Base-by-base conservation (phyloP, 1,140 invertebrate species). In the Bombus pyrosoma region DNA sequence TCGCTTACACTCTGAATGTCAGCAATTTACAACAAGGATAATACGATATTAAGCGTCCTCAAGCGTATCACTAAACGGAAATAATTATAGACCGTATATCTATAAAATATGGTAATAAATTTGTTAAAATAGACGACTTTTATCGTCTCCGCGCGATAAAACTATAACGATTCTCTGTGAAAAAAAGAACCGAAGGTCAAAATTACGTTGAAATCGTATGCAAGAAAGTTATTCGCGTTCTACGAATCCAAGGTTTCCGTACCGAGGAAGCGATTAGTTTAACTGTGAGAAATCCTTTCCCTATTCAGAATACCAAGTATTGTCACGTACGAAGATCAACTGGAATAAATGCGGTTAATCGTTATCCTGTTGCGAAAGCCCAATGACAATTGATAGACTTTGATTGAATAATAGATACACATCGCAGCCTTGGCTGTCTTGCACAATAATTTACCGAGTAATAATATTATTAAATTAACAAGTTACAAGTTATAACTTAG, bases 191-290 rank as follows among this genome's bases (percentile, higher is more conserved):
- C 79, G 69, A 81, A 81, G 47, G 79, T 1, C n/a, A 25, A 39
- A 57, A 39, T 47, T 22, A 12, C 25, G 41, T 47, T 32, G 12
- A 28, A 59, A 39, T 18, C 22, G 8, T 9, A 39, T 9, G 34
- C 34, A 41, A 41, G 22, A 72, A 41, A 59, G 37, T 34, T 39
- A 73, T 37, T 32, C 12, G 37, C 6, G 18, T n/a, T 59, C 68
- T 41, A 59, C 22, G 13, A 74, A 32, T 74, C 37, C 80, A 82
- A 82, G 80, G 80, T 82, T 82, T 74, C 72, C 13, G 13, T 8
- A 12, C n/a, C n/a, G 53, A 47, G 57, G 71, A 73, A 74, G 12
- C 39, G 53, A 47, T 73, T 62, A 47, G 37, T 22, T 32, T 57
- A 43, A 34, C 39, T 72, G 53, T 82, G 53, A 64, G 72, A 64